Evolutionary conservation across 2,113 vertebrate species (phyloP), one percentile per base, ranked within the genome.

Genomic region (Typhlomys cinereus): DNA sequence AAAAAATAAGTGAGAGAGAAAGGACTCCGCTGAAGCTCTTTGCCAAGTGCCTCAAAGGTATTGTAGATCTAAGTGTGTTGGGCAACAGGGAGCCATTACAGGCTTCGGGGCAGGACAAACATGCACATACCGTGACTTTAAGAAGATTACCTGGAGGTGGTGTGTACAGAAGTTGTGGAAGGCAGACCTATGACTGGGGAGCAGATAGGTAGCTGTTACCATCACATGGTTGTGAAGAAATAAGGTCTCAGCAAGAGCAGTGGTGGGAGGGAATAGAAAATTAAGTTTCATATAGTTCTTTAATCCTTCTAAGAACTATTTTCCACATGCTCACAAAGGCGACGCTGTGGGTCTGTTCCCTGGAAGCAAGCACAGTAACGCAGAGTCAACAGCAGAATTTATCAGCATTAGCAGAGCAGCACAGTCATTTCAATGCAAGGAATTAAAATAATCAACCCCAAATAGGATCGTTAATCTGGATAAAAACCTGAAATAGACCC

Each of bases 381-480:
- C 67, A 52, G 2, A 85, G 79, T 90, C 85, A 54, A 73, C 9
- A 46, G 79, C 80, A 71, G 36, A 89, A 76, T 96, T 93, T 79
- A 76, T 83, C 79, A 83, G 41, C 62, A 75, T 89, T 71, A 76
- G 48, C 79, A 84, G 54, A 92, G 94, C n/a, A 71, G n/a, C 48
- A 66, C 14, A 34, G 54, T 86, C 57, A 81, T 87, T 88, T 50
- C 73, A 80, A 88, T 36, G 79, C 88, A 67, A 85, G 50, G 52
- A 87, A 87, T 87, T 85, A 78, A 96, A 93, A 95, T 91, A 44
- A 69, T 76, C 71, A 87, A 73, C 88, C 11, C 4, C 59, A 91
- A 94, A 90, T 90, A 62, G 46, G 54, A 87, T 39, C n/a, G 25
- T 88, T 83, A 25, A 67, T 92, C 88, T 95, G 80, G 18, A 84